These are phyloP conservation scores for Hylaea fasciaria DNA, from an alignment of 2,888 invertebrate genomes.

Conservation along the genomic window DNA sequence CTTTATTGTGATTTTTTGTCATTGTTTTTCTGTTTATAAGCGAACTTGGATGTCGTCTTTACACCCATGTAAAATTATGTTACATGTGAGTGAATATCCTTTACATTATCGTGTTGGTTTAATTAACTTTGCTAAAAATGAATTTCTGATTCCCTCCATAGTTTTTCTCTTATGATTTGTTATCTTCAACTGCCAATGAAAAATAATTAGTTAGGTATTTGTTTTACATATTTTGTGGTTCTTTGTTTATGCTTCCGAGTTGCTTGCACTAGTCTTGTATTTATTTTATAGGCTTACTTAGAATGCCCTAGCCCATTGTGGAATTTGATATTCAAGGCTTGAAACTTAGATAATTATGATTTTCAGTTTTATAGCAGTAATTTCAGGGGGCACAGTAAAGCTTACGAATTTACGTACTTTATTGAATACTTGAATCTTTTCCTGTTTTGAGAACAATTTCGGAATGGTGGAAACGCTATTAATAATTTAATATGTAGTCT, in stretches of 20 bases:
- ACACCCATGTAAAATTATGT: too few species aligned
- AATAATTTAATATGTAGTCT: not conserved
- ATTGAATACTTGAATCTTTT: too few species aligned
- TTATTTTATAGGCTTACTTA: not conserved
- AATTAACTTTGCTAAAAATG: too few species aligned
- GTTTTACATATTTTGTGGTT: not conserved
- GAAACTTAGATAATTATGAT: too few species aligned
- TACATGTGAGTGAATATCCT: too few species aligned
- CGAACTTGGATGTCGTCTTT: too few species aligned
- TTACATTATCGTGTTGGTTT: too few species aligned
- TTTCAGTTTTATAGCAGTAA: not conserved
- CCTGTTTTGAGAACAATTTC: too few species aligned
- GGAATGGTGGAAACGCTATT: not conserved
- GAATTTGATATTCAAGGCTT: not conserved
- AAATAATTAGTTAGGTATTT: not conserved
- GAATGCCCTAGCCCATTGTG: not conserved
- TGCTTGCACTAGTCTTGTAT: not conserved
- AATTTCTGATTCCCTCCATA: too few species aligned
- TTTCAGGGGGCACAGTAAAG: not conserved
- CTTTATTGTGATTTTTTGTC: too few species aligned
- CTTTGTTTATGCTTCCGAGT: not conserved
- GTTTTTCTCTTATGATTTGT: not conserved
- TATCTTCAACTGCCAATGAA: not conserved
- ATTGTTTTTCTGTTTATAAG: too few species aligned
- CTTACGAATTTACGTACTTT: not conserved